Percentiles rank a stretch among this genome's conserved stretches.
Evolutionary conservation across 23 tunicate species (phyloP).

Genomic region (Halocynthia roretzi): DNA sequence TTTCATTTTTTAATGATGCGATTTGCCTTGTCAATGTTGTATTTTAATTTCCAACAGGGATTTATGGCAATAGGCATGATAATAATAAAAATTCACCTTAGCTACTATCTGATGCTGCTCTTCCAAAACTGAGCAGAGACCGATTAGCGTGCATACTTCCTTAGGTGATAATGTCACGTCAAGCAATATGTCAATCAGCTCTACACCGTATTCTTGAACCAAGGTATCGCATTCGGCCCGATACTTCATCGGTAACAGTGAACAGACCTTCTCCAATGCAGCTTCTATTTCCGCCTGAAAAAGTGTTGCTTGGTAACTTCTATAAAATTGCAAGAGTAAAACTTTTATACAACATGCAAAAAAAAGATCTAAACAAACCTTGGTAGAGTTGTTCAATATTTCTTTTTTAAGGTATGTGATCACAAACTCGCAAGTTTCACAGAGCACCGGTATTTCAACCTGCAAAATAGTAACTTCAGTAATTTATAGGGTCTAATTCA

Average conservation of each 20-base stretch:
- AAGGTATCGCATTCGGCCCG: slow-evolving; percentile 37
- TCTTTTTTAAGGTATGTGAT: slow-evolving; percentile 27
- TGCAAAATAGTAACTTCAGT: too few relatives aligned
- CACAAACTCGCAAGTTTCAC: slow-evolving; percentile 31
- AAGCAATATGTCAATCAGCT: slow-evolving; percentile 38
- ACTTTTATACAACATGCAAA: background rate
- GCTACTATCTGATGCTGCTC: too few relatives aligned
- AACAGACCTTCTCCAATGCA: slow-evolving; percentile 60
- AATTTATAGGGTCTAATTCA: too few relatives aligned
- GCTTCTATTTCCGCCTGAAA: slow-evolving; percentile 43
- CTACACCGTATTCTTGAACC: slow-evolving; percentile 23
- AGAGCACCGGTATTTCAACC: background rate
- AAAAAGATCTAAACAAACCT: slow-evolving; percentile 27
- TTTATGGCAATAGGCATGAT: too few relatives aligned
- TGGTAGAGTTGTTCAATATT: slow-evolving; percentile 33
- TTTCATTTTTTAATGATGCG: too few relatives aligned
- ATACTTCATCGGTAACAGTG: slow-evolving; percentile 19
- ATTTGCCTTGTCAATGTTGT: too few relatives aligned
- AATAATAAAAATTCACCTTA: too few relatives aligned
- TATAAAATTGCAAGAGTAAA: background rate
- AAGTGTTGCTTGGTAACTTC: background rate
- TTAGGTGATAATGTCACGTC: background rate
- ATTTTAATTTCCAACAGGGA: too few relatives aligned
- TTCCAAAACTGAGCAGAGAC: background rate
- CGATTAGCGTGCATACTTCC: background rate